Conservation (phyloP, 2,888 invertebrate genomes). For the Lymantria dispar region DNA sequence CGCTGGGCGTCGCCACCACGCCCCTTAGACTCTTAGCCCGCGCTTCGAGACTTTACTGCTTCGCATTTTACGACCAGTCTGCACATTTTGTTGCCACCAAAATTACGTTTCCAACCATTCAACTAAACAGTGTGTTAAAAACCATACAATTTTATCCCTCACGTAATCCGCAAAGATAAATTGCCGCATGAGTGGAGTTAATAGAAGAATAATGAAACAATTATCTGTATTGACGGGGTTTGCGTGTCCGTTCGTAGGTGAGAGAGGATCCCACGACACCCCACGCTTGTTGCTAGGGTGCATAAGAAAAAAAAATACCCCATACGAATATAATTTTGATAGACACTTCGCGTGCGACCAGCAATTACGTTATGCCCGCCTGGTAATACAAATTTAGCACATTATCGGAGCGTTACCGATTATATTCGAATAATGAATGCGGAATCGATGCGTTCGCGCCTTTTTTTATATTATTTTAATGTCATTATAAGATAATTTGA, state of each 20-base stretch:
- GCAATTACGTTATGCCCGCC: slow-evolving; percentile 64
- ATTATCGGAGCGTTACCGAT: slow-evolving; percentile 72
- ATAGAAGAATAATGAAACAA: slow-evolving; percentile 81
- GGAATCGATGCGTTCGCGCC: slow-evolving; percentile 68
- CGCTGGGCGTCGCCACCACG: slow-evolving; percentile 70
- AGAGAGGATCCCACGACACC: slow-evolving; percentile 54
- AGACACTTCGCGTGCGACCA: slow-evolving; percentile 78
- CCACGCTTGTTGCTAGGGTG: slow-evolving; percentile 49
- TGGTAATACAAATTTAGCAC: slow-evolving; percentile 75
- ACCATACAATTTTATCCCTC: slow-evolving; percentile 33
- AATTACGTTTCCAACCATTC: slow-evolving; percentile 42
- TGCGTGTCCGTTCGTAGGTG: slow-evolving; percentile 59
- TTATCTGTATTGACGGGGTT: slow-evolving; percentile 70
- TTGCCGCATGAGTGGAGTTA: slow-evolving; percentile 70
- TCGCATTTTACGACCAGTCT: slow-evolving; percentile 57
- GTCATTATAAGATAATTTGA: slow-evolving; percentile 64
- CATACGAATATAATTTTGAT: slow-evolving; percentile 77
- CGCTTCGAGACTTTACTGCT: slow-evolving; percentile 58
- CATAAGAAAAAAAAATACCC: slow-evolving; percentile 63
- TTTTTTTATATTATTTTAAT: slow-evolving; percentile 46
- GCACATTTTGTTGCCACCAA: slow-evolving; percentile 58
- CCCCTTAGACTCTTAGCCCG: slow-evolving; percentile 60
- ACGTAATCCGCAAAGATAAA: slow-evolving; percentile 51
- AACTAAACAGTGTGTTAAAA: slow-evolving; percentile 37
- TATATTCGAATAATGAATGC: slow-evolving; percentile 62